A percentile compares a stretch with the other conserved stretches of the same genome.
Evolutionary conservation across 2,888 invertebrate genomes (phyloP).

Genomic region (Amiota minor): DNA sequence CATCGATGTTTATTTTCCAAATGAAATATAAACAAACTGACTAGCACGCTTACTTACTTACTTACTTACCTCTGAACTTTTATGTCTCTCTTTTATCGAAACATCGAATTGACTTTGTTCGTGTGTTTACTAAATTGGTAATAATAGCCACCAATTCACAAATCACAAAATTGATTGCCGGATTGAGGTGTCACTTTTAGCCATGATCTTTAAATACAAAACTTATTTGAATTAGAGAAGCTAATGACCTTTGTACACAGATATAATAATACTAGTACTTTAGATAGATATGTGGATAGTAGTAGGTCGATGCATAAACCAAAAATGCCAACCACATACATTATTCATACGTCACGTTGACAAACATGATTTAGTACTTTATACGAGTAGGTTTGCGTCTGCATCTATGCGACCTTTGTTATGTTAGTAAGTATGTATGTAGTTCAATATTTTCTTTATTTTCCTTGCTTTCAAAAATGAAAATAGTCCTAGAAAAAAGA

Average conservation of each 20-base stretch:
- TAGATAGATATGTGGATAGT: too few relatives aligned
- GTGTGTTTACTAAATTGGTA: constrained; percentile 7
- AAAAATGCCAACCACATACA: neutral
- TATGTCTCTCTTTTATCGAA: neutral
- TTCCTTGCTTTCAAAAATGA: too few relatives aligned
- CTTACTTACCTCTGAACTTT: neutral
- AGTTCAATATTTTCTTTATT: too few relatives aligned
- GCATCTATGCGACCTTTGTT: too few relatives aligned
- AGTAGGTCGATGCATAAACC: neutral
- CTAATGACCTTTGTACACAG: too few relatives aligned
- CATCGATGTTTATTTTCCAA: constrained; percentile 26
- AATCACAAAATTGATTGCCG: neutral
- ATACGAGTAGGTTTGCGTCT: too few relatives aligned
- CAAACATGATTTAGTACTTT: neutral
- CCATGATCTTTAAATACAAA: constrained; percentile 6
- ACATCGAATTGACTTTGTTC: neutral
- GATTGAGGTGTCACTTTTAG: constrained; percentile 1
- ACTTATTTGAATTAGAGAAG: too few relatives aligned
- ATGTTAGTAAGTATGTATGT: too few relatives aligned
- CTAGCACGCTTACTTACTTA: neutral
- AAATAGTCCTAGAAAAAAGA: too few relatives aligned
- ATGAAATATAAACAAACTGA: constrained; percentile 25
- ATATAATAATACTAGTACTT: too few relatives aligned
- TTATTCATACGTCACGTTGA: constrained; percentile 11
- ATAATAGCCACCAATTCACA: neutral